Conservation (phyloP, 2,888 invertebrate genomes). For the Drosophila nigricruria region DNA sequence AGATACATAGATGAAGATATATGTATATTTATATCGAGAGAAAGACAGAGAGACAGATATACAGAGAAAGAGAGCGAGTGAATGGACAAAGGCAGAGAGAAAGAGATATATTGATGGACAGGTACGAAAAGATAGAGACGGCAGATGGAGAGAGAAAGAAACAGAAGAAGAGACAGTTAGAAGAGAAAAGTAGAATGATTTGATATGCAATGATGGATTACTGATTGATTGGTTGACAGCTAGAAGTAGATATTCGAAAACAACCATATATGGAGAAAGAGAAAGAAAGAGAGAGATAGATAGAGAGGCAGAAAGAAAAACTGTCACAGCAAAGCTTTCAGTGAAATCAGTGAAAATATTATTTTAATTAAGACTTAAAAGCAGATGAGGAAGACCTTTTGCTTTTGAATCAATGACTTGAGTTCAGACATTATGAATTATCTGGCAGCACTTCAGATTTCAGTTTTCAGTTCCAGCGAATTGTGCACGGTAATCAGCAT, state of each 20-base stretch:
- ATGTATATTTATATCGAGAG: too few relatives aligned
- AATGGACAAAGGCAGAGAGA: background rate
- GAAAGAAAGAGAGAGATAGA: too few relatives aligned
- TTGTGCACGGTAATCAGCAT: slow-evolving; percentile 41
- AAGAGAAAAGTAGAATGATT: too few relatives aligned
- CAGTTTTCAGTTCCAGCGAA: slow-evolving; percentile 27
- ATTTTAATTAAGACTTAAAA: background rate
- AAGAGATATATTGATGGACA: background rate
- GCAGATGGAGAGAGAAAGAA: background rate
- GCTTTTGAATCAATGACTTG: background rate
- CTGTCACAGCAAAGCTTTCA: background rate
- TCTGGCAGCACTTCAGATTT: slow-evolving; percentile 20
- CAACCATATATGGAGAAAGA: background rate
- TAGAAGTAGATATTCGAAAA: background rate
- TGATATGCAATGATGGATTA: too few relatives aligned
- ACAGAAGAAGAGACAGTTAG: background rate
- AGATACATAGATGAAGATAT: too few relatives aligned
- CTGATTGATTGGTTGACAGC: background rate
- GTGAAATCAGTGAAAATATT: background rate
- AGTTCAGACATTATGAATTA: slow-evolving; percentile 22
- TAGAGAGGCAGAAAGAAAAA: background rate
- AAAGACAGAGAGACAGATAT: background rate
- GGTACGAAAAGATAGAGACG: background rate
- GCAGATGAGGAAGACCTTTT: background rate
- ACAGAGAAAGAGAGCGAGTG: background rate